Evolutionary conservation across 1,140 invertebrate genomes (phyloP), one percentile per base, ranked within the genome.

Genomic region (Pinna nobilis): DNA sequence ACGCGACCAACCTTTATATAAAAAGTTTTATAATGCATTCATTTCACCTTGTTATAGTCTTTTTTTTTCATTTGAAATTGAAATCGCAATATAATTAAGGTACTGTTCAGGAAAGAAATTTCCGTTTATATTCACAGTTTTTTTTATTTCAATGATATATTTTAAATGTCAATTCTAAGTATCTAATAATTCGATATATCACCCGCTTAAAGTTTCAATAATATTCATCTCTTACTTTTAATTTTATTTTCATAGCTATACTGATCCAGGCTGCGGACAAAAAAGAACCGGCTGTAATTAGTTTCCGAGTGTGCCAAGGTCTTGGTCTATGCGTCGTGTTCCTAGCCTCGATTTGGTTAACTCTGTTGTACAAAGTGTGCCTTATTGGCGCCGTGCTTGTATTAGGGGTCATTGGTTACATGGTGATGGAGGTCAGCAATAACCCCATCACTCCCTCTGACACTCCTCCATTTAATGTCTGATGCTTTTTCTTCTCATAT

Each of bases 321-420:
- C 37, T 75, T 20, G 73, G 73, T 9, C 59, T 75, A 18, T 69
- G 63, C 33, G 50, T 63, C 4, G 67, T 75, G 5, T 75, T 75
- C 41, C 35, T 75, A 15, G 44, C 67, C 15, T 75, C 73, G 3
- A 49, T 75, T n/a, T 69, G 60, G 30, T 39, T 75, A 25, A 63
- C 66, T 1, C 30, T 75, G 13, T 50, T 75, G 11, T 75, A 75
- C 25, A 75, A 75, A 65, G 66, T 75, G 2, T 75, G 66, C 44
- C 28, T 70, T 23, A 57, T 75, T 13, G 67, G 73, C 23, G 41
- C 66, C 18, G 59, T 55, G 11, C 53, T 75, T 20, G 61, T 75
- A 13, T 65, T 75, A 15, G 73, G 73, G 9, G 73, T 75, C 5
- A 64, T 75, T 47, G 73, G 73, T 1, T 75, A 75, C n/a, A 69